Evolutionary conservation across 2,797 vertebrate genomes (phyloP).

Genomic region (Catharus ustulatus): DNA sequence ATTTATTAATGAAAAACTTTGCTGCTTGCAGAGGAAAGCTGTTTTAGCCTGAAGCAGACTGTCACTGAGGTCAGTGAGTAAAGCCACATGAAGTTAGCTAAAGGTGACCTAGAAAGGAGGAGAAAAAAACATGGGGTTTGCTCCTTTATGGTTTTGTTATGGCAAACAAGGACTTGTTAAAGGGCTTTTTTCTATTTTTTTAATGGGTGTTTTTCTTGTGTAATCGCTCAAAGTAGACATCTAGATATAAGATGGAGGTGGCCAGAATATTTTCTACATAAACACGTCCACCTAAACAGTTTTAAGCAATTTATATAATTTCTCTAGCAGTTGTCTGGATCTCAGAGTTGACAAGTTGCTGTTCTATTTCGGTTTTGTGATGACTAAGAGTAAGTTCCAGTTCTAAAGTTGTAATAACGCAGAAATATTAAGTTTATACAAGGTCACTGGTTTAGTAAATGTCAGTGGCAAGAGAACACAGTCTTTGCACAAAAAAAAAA

Average conservation of each 20-base stretch:
- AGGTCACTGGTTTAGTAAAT: not conserved
- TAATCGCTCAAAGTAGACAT: not conserved
- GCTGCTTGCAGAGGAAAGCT: not conserved
- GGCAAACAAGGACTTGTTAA: not conserved
- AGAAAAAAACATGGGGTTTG: not conserved
- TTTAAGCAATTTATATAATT: not conserved
- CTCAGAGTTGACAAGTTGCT: not conserved
- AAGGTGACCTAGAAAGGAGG: conserved; percentile 34
- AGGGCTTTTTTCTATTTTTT: not conserved
- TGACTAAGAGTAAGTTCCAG: not conserved
- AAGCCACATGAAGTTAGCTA: conserved; percentile 23
- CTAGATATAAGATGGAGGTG: not conserved
- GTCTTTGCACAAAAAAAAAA: not conserved
- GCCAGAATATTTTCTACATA: not conserved
- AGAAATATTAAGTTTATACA: not conserved
- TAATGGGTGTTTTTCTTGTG: not conserved
- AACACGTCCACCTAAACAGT: not conserved
- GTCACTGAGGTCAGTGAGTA: not conserved
- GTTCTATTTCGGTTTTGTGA: not conserved
- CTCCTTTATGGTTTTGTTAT: not conserved
- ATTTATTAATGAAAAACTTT: not conserved
- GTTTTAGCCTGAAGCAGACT: conserved; percentile 17
- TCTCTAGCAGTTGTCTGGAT: not conserved
- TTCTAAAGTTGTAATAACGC: not conserved
- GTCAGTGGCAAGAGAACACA: not conserved